Evolutionary conservation across 2,888 invertebrate genomes (phyloP), one percentile per base, ranked within the genome.

Genomic region (Drosophila niveifrons): DNA sequence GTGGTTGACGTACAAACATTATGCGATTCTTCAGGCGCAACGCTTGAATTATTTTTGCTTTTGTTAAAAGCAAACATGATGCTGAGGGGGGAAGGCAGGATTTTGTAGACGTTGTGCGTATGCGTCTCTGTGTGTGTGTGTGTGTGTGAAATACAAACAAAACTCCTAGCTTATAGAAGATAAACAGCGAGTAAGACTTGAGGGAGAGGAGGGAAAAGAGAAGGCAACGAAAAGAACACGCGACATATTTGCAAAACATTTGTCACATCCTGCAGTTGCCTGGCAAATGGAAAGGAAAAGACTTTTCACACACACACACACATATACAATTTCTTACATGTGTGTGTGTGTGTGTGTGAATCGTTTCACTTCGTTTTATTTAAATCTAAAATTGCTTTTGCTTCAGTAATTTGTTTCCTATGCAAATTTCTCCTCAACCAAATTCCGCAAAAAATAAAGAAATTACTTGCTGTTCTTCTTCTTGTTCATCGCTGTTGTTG

Each of bases 21-120:
- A 71, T 62, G 73, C 53, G 44, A 70, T 79, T 68, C 68, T 80
- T 66, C 75, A 69, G 72, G 62, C 80, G 80, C 68, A 83, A 76
- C 75, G 76, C 83, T 75, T 80, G 83, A 83, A 83, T 86, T 86
- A 83, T 81, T 86, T 78, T 70, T 73, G 80, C 83, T 72, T 80
- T 80, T 85, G 83, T 82, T 82, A 72, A 80, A 71, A 83, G 78
- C 69, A 78, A 76, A 86, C 83, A 80, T 76, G 83, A 72, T 66
- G 72, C 66, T 67, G 57, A 41, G 9, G 36, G 28, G 36, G 18
- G 9, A 15, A 7, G 2, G n/a, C 11, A 13, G 6, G 7, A 15
- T n/a, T 29, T 23, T 34, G 43, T 29, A 9, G 10, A 64, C 72
- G 72, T 75, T 73, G 67, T 81, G 66, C 68, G 62, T 64, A 59